Evolutionary conservation across 2,797 vertebrate genomes (phyloP), one percentile per base, ranked within the genome.

Genomic region (Fringilla coelebs): DNA sequence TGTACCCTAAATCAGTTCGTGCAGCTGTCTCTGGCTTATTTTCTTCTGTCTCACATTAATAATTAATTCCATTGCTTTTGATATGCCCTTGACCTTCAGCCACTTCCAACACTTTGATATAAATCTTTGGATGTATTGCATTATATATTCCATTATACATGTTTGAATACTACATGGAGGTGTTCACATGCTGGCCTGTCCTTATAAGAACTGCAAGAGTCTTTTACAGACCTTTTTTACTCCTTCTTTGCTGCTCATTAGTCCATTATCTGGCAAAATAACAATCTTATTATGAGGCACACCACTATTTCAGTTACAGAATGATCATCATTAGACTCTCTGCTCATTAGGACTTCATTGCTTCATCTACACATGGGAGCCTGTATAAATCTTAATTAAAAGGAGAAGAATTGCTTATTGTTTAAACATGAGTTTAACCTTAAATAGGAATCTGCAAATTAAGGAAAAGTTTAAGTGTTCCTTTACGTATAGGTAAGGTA

Each of bases 331-430:
- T 95, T 94, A 96, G 80, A n/a, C 45, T 62, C 18, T 58, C 76
- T 90, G 63, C 87, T 95, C 52, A 63, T 95, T 95, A 95, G 67
- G 38, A 79, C 67, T 94, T 92, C 54, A 88, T 94, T 21, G 22
- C 52, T 79, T 79, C 60, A 21, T 54, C 74, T 85, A 76, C 71
- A 75, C 65, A 77, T 88, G 78, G 67, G 45, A 93, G 71, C 51
- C 25, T 74, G 67, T 65, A 83, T 93, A 92, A 95, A 94, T 87
- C 89, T 93, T 92, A 95, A 97, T 96, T 95, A 89, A 91, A 85
- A 84, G 34, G n/a, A 91, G 77, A 95, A 85, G 48, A 73, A 85
- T 65, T 54, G 20, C 68, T 62, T 92, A 63, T 72, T 90, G 46
- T 82, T 94, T 93, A 94, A 95, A 89, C 84, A 63, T 34, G 45